Base-by-base conservation (phyloP, 2,888 invertebrate species). In the Epinotia brunnichana region DNA sequence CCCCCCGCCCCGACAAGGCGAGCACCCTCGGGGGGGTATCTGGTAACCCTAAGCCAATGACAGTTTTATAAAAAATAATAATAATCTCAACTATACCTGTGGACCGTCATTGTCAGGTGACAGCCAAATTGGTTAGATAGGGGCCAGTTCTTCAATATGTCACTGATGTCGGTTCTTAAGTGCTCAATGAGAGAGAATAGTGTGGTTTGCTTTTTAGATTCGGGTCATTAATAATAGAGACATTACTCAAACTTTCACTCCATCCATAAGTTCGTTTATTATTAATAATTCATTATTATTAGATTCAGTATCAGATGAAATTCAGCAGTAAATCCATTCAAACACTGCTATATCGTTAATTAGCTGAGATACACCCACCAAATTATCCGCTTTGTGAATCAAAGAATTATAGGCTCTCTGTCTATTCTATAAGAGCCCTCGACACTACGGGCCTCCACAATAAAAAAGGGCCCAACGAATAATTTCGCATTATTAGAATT, bases 291-390 rank as follows among this genome's bases (percentile, higher is more conserved):
- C n/a, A n/a, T n/a, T n/a, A 54, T 15, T 35, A 35, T 19, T 41
- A 54, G 21, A 41, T 11, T 41, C 39, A 41, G 19, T 35, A 35
- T 19, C 21, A 54, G 39, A 41, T 19, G 13, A 51, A 15, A 29
- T 17, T 41, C 60, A 35, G 35, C 19, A 35, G 13, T 17, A 54
- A 39, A 21, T 53, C 39, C 21, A 54, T 64, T 64, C 24, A 63
- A 29, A 63, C 41, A 29, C 17, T 64, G 54, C 54, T 21, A 54
- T 64, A 13, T 54, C 19, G 64, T 64, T 64, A 51, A 64, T 53
- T 64, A 21, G n/a, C 54, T 9, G 39, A 53, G 39, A 41, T 41
- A 66, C 39, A 54, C 21, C 64, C n/a, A 66, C 66, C 21, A 56
- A 54, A 56, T 66, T 56, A 41, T 41, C 21, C n/a, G 24, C 21